These are phyloP conservation scores for Epinotia brunnichana DNA, from an alignment of 2,888 invertebrate species.

Conservation along the genomic window DNA sequence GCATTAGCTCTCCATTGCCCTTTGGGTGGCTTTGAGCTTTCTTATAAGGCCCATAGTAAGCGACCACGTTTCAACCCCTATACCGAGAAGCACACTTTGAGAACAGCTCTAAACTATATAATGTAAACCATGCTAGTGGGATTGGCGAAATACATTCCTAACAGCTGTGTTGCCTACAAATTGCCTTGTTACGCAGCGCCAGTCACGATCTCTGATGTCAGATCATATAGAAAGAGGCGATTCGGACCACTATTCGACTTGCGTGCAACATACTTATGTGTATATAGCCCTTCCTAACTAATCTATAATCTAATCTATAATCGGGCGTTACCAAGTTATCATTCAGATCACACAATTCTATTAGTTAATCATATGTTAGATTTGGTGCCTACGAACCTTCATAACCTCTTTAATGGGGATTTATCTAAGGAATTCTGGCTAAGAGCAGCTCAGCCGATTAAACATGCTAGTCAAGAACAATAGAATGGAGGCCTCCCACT, in stretches of 20 bases:
- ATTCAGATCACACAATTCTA: too few species aligned
- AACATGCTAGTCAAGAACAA: conserved; percentile 19
- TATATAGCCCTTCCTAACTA: too few species aligned
- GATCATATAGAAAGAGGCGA: too few species aligned
- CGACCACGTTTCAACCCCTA: too few species aligned
- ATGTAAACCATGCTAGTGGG: conserved; percentile 19
- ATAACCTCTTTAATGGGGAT: background rate
- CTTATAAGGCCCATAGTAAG: too few species aligned
- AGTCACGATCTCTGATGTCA: conserved; percentile 33
- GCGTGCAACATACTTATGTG: too few species aligned
- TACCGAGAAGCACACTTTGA: background rate
- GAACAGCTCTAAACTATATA: background rate
- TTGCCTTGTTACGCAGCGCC: conserved; percentile 25
- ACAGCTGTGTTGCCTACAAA: conserved; percentile 22
- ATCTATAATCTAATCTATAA: too few species aligned
- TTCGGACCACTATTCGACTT: too few species aligned
- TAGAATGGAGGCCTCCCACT: conserved; percentile 26
- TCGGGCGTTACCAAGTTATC: too few species aligned
- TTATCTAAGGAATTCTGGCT: background rate
- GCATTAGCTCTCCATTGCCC: too few species aligned
- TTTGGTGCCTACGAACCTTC: too few species aligned
- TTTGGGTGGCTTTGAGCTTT: too few species aligned
- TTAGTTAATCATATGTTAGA: background rate
- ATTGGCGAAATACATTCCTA: conserved; percentile 26
- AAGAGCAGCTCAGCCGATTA: background rate